These are phyloP conservation scores for Acanthochromis polyacanthus DNA, from an alignment of 2,113 vertebrate genomes.

Conservation along the genomic window DNA sequence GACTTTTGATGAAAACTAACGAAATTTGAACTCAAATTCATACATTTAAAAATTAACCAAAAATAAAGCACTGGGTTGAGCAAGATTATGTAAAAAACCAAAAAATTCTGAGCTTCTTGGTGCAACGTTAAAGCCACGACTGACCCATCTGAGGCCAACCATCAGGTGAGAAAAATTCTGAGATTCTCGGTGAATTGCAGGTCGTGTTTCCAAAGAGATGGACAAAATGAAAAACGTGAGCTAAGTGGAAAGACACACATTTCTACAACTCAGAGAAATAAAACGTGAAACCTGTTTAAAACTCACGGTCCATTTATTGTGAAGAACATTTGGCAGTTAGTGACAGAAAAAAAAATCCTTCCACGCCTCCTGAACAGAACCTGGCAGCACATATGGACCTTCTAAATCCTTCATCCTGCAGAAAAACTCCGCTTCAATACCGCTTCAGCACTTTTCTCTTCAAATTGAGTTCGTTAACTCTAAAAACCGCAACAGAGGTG, in stretches of 20 bases:
- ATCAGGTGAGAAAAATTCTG: no score
- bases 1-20: no score
- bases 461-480: neutral
- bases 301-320: slow-evolving; percentile 68
- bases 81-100: no score
- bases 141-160: no score
- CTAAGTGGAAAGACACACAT: neutral
- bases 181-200: no score
- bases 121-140: no score
- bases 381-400: slow-evolving; percentile 50
- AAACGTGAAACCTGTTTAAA: slow-evolving; percentile 24
- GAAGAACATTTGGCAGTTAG: slow-evolving; percentile 73
- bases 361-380: slow-evolving; percentile 10
- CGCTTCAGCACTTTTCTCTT: slow-evolving; percentile 1
- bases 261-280: neutral
- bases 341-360: slow-evolving; percentile 52
- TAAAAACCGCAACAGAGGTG: neutral
- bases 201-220: no score
- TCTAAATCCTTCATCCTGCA: slow-evolving; percentile 12
- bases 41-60: no score
- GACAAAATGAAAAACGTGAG: no score
- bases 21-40: no score
- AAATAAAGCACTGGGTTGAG: no score
- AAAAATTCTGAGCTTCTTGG: no score
- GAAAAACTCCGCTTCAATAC: slow-evolving; percentile 3